phyloP scores from a whole-genome alignment of 2,113 vertebrate genomes.

The Forbesichthys agassizii region DNA sequence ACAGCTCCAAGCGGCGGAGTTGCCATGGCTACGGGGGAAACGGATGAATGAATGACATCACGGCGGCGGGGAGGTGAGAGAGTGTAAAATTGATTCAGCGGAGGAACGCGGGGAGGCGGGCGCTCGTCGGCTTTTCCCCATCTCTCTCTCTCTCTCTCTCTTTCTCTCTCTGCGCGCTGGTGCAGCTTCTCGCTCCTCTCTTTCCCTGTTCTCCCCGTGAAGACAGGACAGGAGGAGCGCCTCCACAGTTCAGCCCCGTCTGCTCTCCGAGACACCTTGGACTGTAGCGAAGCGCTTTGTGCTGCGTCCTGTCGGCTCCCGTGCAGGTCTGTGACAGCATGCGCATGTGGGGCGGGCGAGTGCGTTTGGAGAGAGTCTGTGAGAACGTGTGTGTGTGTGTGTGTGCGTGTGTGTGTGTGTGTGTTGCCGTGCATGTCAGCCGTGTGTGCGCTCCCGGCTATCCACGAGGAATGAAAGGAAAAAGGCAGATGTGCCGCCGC shows the following conservation, averaged over 20 bases:
- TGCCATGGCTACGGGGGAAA: slow-evolving; percentile 88
- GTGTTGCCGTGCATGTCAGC: slow-evolving; percentile 16
- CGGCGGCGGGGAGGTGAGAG: slow-evolving; percentile 84
- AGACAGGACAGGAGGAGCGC: not conserved
- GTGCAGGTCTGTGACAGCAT: slow-evolving; percentile 13
- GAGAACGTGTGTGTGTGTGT: not conserved
- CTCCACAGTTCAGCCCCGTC: too few relatives aligned
- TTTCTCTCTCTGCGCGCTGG: slow-evolving; percentile 54
- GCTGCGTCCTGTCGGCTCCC: not conserved
- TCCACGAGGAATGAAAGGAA: slow-evolving; percentile 35
- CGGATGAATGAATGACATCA: slow-evolving; percentile 93
- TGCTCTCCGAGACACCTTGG: too few relatives aligned
- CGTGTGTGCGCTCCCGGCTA: slow-evolving; percentile 28
- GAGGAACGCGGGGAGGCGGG: slow-evolving; percentile 72
- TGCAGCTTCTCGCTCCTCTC: slow-evolving; percentile 66
- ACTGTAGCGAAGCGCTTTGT: too few relatives aligned
- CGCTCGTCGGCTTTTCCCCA: slow-evolving; percentile 69
- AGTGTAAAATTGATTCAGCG: slow-evolving; percentile 96
- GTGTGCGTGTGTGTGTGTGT: slow-evolving; percentile 11
- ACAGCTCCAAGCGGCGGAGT: slow-evolving; percentile 81
- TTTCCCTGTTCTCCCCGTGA: slow-evolving; percentile 4
- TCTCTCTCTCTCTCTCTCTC: slow-evolving; percentile 67
- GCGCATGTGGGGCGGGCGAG: too few relatives aligned
- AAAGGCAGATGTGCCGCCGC: slow-evolving; percentile 56
- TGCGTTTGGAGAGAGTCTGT: too few relatives aligned